A percentile compares a stretch with the other conserved stretches of the same genome.
Evolutionary conservation across 2,113 vertebrate species (phyloP).

Genomic region (Sarotherodon lohbergeri): DNA sequence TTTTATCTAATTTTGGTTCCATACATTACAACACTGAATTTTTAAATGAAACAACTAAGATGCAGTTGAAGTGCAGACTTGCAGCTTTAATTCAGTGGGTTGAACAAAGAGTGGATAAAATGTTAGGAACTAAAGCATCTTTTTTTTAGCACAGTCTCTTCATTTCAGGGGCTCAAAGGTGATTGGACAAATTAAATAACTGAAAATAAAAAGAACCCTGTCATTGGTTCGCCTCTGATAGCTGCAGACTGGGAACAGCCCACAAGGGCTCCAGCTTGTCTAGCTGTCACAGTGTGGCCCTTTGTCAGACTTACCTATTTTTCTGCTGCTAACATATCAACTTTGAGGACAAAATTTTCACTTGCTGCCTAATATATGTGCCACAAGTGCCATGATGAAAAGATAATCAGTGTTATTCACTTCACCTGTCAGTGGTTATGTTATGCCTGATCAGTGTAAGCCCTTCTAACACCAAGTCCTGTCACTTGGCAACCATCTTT

Average conservation of each 20-base stretch:
- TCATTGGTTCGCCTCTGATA: neutral
- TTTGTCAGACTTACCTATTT: neutral
- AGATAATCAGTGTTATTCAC: neutral
- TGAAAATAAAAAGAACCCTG: neutral
- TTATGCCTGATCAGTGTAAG: neutral
- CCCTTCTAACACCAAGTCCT: neutral
- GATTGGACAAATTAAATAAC: neutral
- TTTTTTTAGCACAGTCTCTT: neutral
- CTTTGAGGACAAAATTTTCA: neutral
- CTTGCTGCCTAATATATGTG: neutral
- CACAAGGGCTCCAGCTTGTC: neutral
- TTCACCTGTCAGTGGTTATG: neutral
- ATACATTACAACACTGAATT: neutral
- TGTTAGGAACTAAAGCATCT: neutral
- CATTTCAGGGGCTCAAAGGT: neutral
- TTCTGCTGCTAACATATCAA: neutral
- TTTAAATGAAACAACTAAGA: neutral
- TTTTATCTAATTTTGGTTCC: neutral
- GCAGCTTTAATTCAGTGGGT: neutral
- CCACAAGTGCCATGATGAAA: neutral
- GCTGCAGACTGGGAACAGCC: neutral
- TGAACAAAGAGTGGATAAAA: neutral
- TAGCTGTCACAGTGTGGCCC: neutral
- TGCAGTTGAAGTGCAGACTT: neutral
- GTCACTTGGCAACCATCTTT: neutral